These are phyloP conservation scores for Echinometra lucunter DNA, from an alignment of 53 echinoderm and acorn worm species.

Conservation along the genomic window DNA sequence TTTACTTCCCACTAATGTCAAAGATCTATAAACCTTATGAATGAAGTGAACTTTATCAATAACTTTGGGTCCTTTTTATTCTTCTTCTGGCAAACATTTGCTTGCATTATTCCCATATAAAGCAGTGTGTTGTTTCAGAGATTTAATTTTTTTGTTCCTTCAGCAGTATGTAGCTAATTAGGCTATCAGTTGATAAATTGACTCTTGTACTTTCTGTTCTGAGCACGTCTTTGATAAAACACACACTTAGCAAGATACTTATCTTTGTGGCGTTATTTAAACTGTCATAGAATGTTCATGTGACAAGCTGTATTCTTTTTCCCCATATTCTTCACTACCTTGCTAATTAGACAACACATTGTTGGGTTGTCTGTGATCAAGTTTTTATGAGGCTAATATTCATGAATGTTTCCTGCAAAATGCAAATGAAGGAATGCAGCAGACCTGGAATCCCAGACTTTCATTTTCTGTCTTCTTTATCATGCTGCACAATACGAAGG, in stretches of 20 bases:
- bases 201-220: neutral
- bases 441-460: too few relatives aligned
- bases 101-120: too few relatives aligned
- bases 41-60: too few relatives aligned
- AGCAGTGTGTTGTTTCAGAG: too few relatives aligned
- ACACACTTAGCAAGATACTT: neutral
- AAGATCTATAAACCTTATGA: too few relatives aligned
- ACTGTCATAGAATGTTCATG: neutral
- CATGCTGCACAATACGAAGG: too few relatives aligned
- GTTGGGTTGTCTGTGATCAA: neutral
- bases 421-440: too few relatives aligned
- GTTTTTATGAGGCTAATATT: neutral
- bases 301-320: neutral
- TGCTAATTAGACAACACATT: neutral
- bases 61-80: neutral
- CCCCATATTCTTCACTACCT: neutral
- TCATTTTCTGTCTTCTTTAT: too few relatives aligned
- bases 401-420: neutral
- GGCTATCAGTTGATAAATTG: neutral
- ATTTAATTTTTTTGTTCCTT: neutral
- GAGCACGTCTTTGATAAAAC: neutral
- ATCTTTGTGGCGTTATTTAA: neutral
- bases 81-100: too few relatives aligned
- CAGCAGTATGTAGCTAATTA: neutral
- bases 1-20: too few relatives aligned